A percentile compares a stretch with the other conserved stretches of the same genome.
phyloP scores from a whole-genome alignment of 2,113 vertebrate species.

The Oostethus manadensis region DNA sequence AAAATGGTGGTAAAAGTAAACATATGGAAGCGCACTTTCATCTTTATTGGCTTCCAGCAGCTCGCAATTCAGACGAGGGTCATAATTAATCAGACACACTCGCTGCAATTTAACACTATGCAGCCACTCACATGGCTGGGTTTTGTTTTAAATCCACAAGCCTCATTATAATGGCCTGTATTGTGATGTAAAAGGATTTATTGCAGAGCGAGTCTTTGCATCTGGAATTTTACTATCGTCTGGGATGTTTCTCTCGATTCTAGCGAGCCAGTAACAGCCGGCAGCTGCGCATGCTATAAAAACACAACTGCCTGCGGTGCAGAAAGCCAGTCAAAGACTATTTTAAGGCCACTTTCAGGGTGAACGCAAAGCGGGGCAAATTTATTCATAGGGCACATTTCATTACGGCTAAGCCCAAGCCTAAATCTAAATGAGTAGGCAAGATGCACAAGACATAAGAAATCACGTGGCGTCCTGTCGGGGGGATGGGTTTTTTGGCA shows the following conservation, averaged over 20 bases:
- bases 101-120: neutral
- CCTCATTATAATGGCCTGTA: neutral
- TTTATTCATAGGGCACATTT: conserved; percentile 2
- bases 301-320: conserved; percentile 34
- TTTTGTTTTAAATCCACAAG: no score
- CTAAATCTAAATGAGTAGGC: neutral
- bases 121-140: neutral
- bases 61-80: neutral
- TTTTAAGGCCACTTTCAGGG: conserved; percentile 17
- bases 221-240: conserved; percentile 27
- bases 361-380: neutral
- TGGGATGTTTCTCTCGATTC: conserved; percentile 26
- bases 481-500: no score
- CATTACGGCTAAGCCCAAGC: neutral
- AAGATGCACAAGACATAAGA: neutral
- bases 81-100: neutral
- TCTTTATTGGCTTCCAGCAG: conserved; percentile 6
- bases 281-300: conserved; percentile 22
- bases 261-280: conserved; percentile 38
- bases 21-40: neutral
- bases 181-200: neutral
- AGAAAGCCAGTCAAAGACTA: conserved; percentile 11
- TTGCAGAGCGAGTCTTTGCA: conserved; percentile 7
- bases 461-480: neutral
- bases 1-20: no score